Evolutionary conservation across 1,140 invertebrate species (phyloP).

Genomic region (Medauroidea extradentata): DNA sequence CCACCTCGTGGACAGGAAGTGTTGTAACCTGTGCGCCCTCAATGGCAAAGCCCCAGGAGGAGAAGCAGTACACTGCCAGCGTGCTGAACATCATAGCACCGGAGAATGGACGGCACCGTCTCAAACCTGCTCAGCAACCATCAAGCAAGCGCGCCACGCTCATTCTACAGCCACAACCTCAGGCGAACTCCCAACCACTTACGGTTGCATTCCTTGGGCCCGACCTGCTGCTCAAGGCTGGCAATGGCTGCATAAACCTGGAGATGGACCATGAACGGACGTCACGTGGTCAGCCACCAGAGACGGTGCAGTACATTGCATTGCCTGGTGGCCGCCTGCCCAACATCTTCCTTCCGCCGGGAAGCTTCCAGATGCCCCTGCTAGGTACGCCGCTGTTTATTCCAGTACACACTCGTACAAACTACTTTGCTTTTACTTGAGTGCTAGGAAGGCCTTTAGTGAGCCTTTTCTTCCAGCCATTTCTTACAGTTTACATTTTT

Average conservation of each 20-base stretch:
- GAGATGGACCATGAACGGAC: constrained; percentile 29
- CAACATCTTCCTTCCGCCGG: constrained; percentile 34
- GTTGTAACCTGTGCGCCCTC: constrained; percentile 3
- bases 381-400: constrained; percentile 35
- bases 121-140: too few relatives aligned
- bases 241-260: constrained; percentile 31
- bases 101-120: too few relatives aligned
- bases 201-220: constrained; percentile 23
- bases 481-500: background rate
- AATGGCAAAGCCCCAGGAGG: too few relatives aligned
- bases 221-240: constrained; percentile 16
- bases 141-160: too few relatives aligned
- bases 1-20: constrained; percentile 5
- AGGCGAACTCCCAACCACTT: constrained; percentile 13
- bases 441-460: too few relatives aligned
- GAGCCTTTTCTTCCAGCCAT: background rate
- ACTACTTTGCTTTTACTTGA: constrained; percentile 7
- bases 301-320: constrained; percentile 26
- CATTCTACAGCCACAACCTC: too few relatives aligned
- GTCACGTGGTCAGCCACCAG: constrained; percentile 25
- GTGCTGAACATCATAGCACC: too few relatives aligned
- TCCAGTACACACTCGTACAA: constrained; percentile 1
- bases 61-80: too few relatives aligned
- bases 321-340: constrained; percentile 32
- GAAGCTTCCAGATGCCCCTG: constrained; percentile 44